These are phyloP conservation scores for Leuciscus waleckii DNA, from an alignment of 2,797 vertebrate genomes.

Conservation along the genomic window DNA sequence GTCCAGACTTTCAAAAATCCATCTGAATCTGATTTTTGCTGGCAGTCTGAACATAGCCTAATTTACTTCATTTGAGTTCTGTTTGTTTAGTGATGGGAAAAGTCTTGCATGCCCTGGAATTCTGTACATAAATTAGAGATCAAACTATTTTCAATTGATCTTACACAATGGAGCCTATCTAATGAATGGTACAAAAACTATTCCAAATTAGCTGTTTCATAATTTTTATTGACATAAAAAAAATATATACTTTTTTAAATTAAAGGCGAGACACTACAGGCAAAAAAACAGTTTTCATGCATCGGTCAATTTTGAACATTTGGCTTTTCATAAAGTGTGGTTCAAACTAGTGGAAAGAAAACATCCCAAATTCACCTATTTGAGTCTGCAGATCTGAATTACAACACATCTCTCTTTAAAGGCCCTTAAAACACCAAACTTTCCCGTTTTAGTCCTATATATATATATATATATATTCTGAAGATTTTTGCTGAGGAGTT, in stretches of 20 bases:
- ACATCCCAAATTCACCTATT: constrained; percentile 3
- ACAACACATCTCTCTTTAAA: background rate
- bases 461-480: background rate
- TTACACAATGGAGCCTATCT: background rate
- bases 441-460: background rate
- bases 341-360: background rate
- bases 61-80: background rate
- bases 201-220: constrained; percentile 8
- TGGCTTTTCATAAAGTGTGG: background rate
- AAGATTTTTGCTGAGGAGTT: background rate
- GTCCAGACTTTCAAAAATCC: background rate
- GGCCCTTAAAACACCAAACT: background rate
- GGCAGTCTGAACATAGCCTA: background rate
- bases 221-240: background rate
- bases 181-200: constrained; percentile 5
- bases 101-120: background rate
- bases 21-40: background rate
- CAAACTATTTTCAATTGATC: background rate
- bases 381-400: background rate
- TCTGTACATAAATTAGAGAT: background rate
- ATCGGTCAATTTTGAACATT: background rate
- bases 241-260: background rate
- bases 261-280: constrained; percentile 7
- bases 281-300: constrained; percentile 2
- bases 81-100: background rate